Evolutionary conservation across 2,888 invertebrate genomes (phyloP), one percentile per base, ranked within the genome.

Genomic region (Xylota sylvarum): DNA sequence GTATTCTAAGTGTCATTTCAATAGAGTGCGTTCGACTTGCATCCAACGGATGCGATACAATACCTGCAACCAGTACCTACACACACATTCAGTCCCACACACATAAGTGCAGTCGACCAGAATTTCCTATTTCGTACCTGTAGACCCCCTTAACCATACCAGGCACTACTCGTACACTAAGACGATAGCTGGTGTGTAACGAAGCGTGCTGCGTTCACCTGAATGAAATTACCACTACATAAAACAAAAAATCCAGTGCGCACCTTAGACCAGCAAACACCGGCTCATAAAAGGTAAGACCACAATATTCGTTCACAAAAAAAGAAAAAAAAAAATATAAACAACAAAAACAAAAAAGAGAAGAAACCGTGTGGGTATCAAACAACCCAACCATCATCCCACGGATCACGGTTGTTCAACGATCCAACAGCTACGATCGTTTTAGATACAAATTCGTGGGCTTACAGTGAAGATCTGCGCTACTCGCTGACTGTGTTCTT

Each of bases 371-470:
- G 82, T 82, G 86, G 86, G 77, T 86, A 82, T 82, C 76, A 76
- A 72, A 72, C 76, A 81, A 77, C 40, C 72, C 80, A 85, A 76
- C 81, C 74, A 77, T 81, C 85, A 86, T 81, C 86, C 86, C 86
- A 86, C 86, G 86, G 86, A 86, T 81, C 72, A 73, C 62, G 82
- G 86, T 82, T 86, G 77, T 77, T 82, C 77, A 78, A 32, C 82
- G 43, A 78, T 86, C 77, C 86, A 82, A 82, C 69, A 77, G 60
- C 77, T 55, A 78, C 86, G 77, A 73, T 77, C 73, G 82, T 78
- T 86, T 86, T 82, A 86, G 86, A 86, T 77, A 86, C 77, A 78
- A 82, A 62, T 86, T 86, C 77, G 86, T 86, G 77, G 81, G 86
- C 82, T 78, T 58, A 78, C 82, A 56, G 86, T 86, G 73, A 86